Conservation (phyloP, 2,113 vertebrate genomes). For the Calidris pugnax region DNA sequence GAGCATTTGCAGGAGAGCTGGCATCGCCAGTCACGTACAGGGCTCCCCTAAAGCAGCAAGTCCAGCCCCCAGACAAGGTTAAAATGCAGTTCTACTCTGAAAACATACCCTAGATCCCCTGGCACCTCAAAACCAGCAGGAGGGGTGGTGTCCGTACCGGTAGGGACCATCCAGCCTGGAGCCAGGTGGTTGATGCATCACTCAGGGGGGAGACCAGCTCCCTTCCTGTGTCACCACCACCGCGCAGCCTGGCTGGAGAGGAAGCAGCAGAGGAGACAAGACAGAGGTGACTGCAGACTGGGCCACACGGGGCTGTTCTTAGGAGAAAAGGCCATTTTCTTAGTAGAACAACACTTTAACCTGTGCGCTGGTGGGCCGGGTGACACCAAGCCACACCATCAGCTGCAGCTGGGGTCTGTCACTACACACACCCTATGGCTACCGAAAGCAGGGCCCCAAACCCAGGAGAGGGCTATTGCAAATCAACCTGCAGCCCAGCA, state of each 20-base stretch:
- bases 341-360: neutral
- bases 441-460: neutral
- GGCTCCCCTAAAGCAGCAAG: neutral
- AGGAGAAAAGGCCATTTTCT: neutral
- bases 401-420: neutral
- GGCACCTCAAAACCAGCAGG: neutral
- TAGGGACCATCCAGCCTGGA: neutral
- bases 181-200: neutral
- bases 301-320: neutral
- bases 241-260: neutral
- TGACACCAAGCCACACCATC: neutral
- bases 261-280: neutral
- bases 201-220: conserved; percentile 20
- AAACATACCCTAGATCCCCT: neutral
- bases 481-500: neutral
- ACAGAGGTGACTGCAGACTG: neutral
- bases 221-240: neutral
- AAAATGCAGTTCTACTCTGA: neutral
- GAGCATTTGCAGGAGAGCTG: neutral
- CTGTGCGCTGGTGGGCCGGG: neutral
- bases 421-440: neutral
- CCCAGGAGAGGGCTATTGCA: neutral
- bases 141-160: neutral
- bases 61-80: neutral
- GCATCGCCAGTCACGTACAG: neutral